Evolutionary conservation across 2,888 invertebrate species (phyloP).

Genomic region (Ennomos erosarius): DNA sequence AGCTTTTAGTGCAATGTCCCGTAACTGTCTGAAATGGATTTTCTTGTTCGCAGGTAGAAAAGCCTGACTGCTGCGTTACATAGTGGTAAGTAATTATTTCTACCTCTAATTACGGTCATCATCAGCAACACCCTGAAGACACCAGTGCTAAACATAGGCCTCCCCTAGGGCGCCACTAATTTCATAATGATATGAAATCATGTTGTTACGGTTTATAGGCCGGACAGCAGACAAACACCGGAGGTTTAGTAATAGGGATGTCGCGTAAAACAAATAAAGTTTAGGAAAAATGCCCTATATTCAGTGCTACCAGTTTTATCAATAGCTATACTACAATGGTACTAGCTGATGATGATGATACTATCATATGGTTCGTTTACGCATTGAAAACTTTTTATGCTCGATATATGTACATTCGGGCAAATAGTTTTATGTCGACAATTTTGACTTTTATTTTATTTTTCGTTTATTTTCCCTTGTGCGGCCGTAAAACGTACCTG

Average conservation of each 20-base stretch:
- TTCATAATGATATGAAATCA: too few relatives aligned
- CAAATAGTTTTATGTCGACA: slow-evolving; percentile 83
- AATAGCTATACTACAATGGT: slow-evolving; percentile 46
- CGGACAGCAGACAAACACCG: too few relatives aligned
- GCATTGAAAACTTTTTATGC: slow-evolving; percentile 68
- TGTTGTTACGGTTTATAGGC: too few relatives aligned
- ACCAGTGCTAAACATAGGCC: too few relatives aligned
- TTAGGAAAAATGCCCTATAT: too few relatives aligned
- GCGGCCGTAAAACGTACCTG: slow-evolving; percentile 85
- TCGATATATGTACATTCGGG: slow-evolving; percentile 67
- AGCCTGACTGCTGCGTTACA: slow-evolving; percentile 31
- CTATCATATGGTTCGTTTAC: slow-evolving; percentile 53
- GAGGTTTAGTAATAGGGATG: too few relatives aligned
- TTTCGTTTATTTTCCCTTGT: slow-evolving; percentile 84
- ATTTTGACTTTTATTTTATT: slow-evolving; percentile 85
- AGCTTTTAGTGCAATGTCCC: slow-evolving; percentile 20
- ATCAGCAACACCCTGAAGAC: too few relatives aligned
- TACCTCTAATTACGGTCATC: not conserved
- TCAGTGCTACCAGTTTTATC: slow-evolving; percentile 34
- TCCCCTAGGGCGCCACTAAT: too few relatives aligned
- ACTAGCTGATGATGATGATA: too few relatives aligned
- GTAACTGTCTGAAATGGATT: slow-evolving; percentile 25
- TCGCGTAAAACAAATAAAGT: too few relatives aligned
- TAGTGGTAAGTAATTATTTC: slow-evolving; percentile 23
- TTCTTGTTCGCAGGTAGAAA: slow-evolving; percentile 36